Percentiles rank a stretch among this genome's conserved stretches.
Conservation (phyloP, 2,888 invertebrate genomes). For the Andrena flavipes region DNA sequence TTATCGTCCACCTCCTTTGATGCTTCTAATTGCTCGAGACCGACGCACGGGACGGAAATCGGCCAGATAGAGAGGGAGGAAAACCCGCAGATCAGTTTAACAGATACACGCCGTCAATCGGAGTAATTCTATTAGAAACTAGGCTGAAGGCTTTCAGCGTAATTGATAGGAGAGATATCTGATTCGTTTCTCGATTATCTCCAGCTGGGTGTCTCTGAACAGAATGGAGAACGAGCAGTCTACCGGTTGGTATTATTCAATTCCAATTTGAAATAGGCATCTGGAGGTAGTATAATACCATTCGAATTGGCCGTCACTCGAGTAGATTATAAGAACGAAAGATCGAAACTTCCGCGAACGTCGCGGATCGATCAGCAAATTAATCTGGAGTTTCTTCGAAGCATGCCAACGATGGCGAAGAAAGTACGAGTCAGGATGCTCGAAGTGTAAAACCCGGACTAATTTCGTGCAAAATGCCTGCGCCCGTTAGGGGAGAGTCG, state of each 20-base stretch:
- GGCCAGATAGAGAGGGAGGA: background rate
- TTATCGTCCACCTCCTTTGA: conserved; percentile 59
- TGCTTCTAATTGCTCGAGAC: conserved; percentile 64
- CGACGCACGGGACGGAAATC: conserved; percentile 41
- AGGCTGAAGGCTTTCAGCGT: conserved; percentile 1
- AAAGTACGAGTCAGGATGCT: conserved; percentile 13
- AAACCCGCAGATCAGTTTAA: conserved; percentile 40
- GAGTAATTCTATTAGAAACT: conserved; percentile 42
- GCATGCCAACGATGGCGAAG: background rate
- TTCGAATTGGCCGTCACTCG: no score
- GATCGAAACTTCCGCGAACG: conserved; percentile 6
- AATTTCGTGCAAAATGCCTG: conserved; percentile 38
- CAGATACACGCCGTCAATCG: conserved; percentile 41
- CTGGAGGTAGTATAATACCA: no score
- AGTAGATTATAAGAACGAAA: no score
- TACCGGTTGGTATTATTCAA: no score
- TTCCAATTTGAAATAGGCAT: no score
- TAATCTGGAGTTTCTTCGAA: background rate
- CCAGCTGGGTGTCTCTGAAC: background rate
- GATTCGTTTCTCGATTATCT: conserved; percentile 27
- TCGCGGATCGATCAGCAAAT: background rate
- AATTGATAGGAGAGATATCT: conserved; percentile 40
- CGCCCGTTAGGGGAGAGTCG: no score
- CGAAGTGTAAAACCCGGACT: conserved; percentile 37
- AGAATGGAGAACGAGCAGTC: no score